Conservation (phyloP, 2,113 vertebrate species). For the Petroica traversi region DNA sequence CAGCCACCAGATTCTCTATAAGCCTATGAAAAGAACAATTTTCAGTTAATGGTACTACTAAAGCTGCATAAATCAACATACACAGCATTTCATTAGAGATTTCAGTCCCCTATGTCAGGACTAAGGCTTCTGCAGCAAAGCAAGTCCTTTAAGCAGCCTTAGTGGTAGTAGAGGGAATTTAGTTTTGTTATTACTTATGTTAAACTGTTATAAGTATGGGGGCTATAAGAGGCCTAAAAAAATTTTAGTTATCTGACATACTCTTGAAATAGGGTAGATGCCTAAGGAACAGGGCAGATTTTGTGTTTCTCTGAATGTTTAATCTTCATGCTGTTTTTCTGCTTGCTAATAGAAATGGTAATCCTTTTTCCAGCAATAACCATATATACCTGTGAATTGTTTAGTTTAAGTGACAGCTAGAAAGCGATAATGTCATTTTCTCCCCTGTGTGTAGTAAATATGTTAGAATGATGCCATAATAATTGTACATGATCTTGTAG, state of each 20-base stretch:
- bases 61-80: conserved; percentile 55
- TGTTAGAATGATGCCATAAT: background rate
- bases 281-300: background rate
- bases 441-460: background rate
- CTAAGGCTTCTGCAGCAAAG: conserved; percentile 36
- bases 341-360: background rate
- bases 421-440: background rate
- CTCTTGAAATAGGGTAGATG: background rate
- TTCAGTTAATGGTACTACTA: conserved; percentile 52
- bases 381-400: background rate
- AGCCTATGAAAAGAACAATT: conserved; percentile 50
- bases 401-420: conserved; percentile 10
- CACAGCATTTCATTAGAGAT: conserved; percentile 22
- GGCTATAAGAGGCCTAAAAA: background rate
- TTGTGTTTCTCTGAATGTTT: background rate
- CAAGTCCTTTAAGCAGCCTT: conserved; percentile 42
- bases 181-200: conserved; percentile 51
- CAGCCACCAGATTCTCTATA: conserved; percentile 26
- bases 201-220: conserved; percentile 4
- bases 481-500: background rate
- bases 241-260: background rate
- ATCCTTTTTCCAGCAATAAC: background rate
- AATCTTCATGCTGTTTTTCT: background rate
- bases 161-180: conserved; percentile 27
- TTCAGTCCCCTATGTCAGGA: background rate